These are phyloP conservation scores for Pleuronectes platessa DNA, from an alignment of 2,113 vertebrate species.

Conservation along the genomic window DNA sequence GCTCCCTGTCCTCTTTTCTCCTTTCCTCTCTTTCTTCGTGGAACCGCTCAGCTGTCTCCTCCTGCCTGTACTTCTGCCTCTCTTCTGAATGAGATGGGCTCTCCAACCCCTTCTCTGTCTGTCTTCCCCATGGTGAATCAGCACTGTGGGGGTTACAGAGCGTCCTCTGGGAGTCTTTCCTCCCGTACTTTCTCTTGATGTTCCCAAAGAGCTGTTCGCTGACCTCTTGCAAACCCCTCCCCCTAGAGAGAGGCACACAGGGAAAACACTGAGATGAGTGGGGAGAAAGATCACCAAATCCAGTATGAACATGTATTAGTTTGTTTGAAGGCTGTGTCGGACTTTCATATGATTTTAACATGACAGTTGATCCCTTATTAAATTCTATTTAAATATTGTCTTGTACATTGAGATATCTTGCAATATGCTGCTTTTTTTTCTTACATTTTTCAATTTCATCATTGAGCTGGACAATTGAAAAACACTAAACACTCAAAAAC, in stretches of 20 bases:
- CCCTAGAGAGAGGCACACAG: conserved; percentile 78
- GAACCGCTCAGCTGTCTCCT: conserved; percentile 69
- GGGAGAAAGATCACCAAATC: conserved; percentile 14
- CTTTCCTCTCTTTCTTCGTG: conserved; percentile 80
- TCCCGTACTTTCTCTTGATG: conserved; percentile 92
- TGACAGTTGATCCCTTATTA: background rate
- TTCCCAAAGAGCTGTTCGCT: conserved; percentile 85
- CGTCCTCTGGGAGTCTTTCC: conserved; percentile 88
- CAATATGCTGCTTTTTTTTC: background rate
- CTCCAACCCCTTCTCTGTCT: conserved; percentile 86
- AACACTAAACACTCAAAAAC: background rate
- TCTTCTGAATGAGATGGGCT: conserved; percentile 84
- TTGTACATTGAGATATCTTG: background rate
- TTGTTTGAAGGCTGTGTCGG: background rate
- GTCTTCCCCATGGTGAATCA: conserved; percentile 89
- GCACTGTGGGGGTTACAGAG: conserved; percentile 82
- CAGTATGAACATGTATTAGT: background rate
- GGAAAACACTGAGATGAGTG: conserved; percentile 29
- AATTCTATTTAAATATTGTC: background rate
- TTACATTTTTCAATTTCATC: background rate
- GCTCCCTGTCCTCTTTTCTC: conserved; percentile 76
- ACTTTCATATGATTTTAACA: background rate
- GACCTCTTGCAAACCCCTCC: conserved; percentile 85
- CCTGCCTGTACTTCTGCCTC: conserved; percentile 87
- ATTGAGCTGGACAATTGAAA: background rate